These are phyloP conservation scores for Bos javanicus DNA, from an alignment of 2,113 vertebrate species.

Conservation along the genomic window DNA sequence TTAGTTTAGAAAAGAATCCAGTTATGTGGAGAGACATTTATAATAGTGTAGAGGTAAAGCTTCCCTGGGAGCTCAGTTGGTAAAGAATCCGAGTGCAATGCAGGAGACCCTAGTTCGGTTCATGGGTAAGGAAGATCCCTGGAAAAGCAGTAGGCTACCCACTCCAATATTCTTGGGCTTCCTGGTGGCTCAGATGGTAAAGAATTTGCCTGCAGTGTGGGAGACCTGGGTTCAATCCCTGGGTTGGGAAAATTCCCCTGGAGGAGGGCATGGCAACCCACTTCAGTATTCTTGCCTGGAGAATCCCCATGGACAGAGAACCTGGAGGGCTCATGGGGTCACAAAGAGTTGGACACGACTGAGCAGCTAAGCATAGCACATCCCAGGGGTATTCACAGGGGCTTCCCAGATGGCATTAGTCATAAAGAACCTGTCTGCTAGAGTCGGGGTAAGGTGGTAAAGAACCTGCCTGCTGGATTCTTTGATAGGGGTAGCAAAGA, in stretches of 20 bases:
- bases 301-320: not conserved
- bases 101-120: not conserved
- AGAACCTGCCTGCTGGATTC: too few species aligned
- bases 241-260: not conserved
- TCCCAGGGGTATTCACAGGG: not conserved
- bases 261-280: not conserved
- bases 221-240: not conserved
- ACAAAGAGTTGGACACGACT: accelerated
- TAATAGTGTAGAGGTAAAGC: not conserved
- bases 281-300: not conserved
- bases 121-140: not conserved
- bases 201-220: not conserved
- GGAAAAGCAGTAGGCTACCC: not conserved
- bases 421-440: not conserved
- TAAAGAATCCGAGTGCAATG: accelerated
- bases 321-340: not conserved
- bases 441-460: not conserved
- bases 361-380: not conserved
- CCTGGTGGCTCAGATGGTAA: not conserved
- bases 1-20: not conserved
- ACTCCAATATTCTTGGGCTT: not conserved
- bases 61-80: not conserved
- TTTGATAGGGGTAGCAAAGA: not conserved
- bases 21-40: not conserved
- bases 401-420: not conserved